A percentile compares a stretch with the other conserved stretches of the same genome.
Conservation (phyloP, 2,797 vertebrate species). For the Gallinago nigripennis region DNA sequence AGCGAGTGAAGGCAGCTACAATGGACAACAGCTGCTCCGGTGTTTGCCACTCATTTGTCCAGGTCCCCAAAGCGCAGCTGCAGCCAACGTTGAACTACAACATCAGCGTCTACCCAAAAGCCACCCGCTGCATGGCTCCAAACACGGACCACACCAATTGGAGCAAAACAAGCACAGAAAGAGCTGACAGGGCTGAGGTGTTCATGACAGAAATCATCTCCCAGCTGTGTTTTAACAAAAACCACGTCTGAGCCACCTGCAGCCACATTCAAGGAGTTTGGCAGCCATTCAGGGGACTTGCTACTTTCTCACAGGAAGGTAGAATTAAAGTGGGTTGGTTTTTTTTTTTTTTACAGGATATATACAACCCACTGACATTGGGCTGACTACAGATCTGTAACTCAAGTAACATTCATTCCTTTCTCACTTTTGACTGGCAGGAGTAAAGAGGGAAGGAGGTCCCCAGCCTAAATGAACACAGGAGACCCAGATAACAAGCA, state of each 20-base stretch:
- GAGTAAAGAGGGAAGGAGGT: background rate
- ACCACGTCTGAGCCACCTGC: background rate
- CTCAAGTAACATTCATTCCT: background rate
- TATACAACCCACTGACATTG: background rate
- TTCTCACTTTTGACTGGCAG: background rate
- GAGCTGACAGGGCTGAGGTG: background rate
- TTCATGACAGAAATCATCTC: background rate
- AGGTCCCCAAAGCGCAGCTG: accelerated
- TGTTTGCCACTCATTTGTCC: background rate
- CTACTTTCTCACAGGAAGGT: background rate
- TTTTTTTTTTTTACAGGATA: background rate
- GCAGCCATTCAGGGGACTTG: background rate
- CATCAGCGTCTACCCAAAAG: background rate
- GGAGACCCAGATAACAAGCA: background rate
- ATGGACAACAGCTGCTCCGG: background rate
- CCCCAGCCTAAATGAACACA: background rate
- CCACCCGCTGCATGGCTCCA: background rate
- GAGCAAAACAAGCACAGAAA: background rate
- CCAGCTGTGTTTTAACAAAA: slow-evolving; percentile 23
- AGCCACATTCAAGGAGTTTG: background rate
- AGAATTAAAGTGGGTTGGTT: background rate
- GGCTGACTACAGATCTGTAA: background rate
- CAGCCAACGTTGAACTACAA: background rate
- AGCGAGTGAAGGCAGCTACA: background rate
- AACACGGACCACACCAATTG: background rate